These are phyloP conservation scores for Microdon myrmicae DNA, from an alignment of 2,888 invertebrate genomes.

Conservation along the genomic window DNA sequence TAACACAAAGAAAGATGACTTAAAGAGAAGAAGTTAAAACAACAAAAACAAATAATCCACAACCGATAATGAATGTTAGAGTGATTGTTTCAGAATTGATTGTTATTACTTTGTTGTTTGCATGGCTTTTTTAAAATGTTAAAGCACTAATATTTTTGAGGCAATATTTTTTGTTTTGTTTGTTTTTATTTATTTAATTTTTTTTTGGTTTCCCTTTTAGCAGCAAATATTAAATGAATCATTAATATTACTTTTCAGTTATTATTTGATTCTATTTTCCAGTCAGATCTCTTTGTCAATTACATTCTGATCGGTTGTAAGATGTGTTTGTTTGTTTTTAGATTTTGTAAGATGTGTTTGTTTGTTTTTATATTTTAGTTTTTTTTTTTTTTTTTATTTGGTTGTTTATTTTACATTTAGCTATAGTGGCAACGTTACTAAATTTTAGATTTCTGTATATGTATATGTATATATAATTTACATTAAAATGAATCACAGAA, in stretches of 20 bases:
- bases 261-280: not conserved
- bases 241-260: not conserved
- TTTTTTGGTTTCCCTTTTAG: slow-evolving; percentile 18
- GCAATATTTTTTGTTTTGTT: slow-evolving; percentile 21
- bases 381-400: slow-evolving; percentile 4
- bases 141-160: slow-evolving; percentile 5
- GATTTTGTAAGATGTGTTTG: not conserved
- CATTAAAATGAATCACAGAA: slow-evolving; percentile 55
- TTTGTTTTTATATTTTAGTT: slow-evolving; percentile 7
- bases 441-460: slow-evolving; percentile 40
- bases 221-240: slow-evolving; percentile 23
- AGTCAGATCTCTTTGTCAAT: slow-evolving; percentile 6
- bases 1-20: not conserved
- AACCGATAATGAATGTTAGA: slow-evolving; percentile 53
- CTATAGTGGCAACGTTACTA: slow-evolving; percentile 28
- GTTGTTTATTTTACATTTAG: slow-evolving; percentile 23
- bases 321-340: slow-evolving; percentile 16
- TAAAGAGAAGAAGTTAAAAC: not conserved
- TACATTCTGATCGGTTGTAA: slow-evolving; percentile 42
- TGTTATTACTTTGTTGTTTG: slow-evolving; percentile 49
- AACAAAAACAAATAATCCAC: slow-evolving; percentile 38
- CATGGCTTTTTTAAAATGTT: slow-evolving; percentile 13
- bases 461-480: slow-evolving; percentile 48
- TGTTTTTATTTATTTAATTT: slow-evolving; percentile 26
- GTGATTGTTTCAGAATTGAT: slow-evolving; percentile 57